Conservation (phyloP, 2,888 invertebrate species). For the Apantesis nais region DNA sequence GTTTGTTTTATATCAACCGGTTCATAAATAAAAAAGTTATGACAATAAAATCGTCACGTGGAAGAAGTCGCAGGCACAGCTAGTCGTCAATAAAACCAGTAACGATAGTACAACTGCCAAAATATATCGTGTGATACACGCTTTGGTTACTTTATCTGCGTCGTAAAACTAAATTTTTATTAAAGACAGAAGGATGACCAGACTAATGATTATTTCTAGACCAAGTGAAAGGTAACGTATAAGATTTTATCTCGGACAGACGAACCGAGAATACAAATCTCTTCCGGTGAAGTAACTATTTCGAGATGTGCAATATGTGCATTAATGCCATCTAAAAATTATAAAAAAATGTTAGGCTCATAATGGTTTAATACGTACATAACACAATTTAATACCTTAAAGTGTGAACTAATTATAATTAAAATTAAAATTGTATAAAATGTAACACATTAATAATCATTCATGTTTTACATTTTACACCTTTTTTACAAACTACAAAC, state of each 20-base stretch:
- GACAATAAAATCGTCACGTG: too few species aligned
- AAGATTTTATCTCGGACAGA: constrained; percentile 37
- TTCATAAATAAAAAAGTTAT: too few species aligned
- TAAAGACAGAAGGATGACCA: constrained; percentile 9
- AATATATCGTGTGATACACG: background rate
- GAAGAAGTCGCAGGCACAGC: too few species aligned
- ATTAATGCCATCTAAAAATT: constrained; percentile 3
- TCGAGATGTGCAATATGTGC: constrained; percentile 14
- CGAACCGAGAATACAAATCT: constrained; percentile 38
- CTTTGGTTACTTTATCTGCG: background rate
- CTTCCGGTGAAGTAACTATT: constrained; percentile 31
- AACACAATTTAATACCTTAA: background rate
- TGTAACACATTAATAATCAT: too few species aligned
- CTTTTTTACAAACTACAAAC: too few species aligned
- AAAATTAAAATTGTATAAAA: too few species aligned
- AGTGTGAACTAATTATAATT: too few species aligned
- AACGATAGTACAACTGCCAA: background rate
- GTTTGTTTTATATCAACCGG: too few species aligned
- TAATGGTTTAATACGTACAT: background rate
- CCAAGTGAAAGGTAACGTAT: constrained; percentile 24
- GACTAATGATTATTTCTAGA: constrained; percentile 15
- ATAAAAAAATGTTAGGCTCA: background rate
- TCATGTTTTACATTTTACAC: too few species aligned
- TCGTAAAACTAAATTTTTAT: background rate
- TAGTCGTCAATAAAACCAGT: background rate